Percentiles rank a stretch among this genome's conserved stretches.
Evolutionary conservation across 37 sponge, comb jelly and placozoan genomes (phyloP).

Genomic region (Ephydatia muelleri): DNA sequence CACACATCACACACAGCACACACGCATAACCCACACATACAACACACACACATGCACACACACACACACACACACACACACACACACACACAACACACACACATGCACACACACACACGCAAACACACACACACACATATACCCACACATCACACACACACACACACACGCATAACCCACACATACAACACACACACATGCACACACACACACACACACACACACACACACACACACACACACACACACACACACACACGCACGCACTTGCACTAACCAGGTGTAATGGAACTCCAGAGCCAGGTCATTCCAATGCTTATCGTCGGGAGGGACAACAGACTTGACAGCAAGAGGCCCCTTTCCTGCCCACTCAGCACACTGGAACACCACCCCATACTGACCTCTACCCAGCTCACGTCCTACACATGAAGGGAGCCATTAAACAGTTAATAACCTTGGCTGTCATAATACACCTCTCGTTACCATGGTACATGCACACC

Average conservation of each 20-base stretch:
- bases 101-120: too few species aligned
- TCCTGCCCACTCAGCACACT: constrained; percentile 94
- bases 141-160: too few species aligned
- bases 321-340: constrained; percentile 96
- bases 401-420: constrained; percentile 91
- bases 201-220: too few species aligned
- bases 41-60: too few species aligned
- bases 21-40: too few species aligned
- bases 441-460: not conserved
- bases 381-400: constrained; percentile 98
- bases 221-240: not conserved
- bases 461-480: not conserved
- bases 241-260: not conserved
- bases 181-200: too few species aligned
- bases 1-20: too few species aligned
- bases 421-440: not conserved
- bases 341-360: constrained; percentile 89
- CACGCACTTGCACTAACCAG: constrained; percentile 54
- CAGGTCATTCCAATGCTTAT: constrained; percentile 98
- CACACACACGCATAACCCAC: too few species aligned
- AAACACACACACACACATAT: too few species aligned
- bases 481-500: not conserved
- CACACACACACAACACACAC: too few species aligned
- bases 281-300: constrained; percentile 99
- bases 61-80: constrained; percentile 20